Evolutionary conservation across 2,113 vertebrate genomes (phyloP).

Genomic region (Lasiurus borealis): DNA sequence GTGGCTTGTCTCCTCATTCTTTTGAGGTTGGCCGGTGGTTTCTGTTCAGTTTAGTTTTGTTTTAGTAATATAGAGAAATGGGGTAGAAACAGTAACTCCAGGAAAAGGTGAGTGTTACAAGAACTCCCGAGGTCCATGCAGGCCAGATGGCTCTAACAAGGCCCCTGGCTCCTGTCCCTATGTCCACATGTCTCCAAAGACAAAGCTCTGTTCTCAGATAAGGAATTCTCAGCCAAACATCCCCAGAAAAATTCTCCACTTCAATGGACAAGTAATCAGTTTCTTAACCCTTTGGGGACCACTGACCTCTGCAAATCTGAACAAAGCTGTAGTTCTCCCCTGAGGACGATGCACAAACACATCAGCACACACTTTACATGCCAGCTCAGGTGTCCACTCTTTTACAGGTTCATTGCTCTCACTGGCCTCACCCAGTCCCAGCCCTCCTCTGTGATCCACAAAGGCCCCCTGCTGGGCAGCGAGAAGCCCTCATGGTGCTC

Average conservation of each 20-base stretch:
- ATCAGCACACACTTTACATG: not conserved
- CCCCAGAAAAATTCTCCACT: conserved; percentile 15
- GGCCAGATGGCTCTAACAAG: not conserved
- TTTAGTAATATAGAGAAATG: conserved; percentile 12
- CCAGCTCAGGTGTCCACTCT: not conserved
- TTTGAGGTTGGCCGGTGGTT: conserved; percentile 21
- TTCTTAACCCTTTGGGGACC: not conserved
- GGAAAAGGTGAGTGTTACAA: not conserved
- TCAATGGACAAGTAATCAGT: not conserved
- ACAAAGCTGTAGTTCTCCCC: not conserved
- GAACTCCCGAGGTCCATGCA: not conserved
- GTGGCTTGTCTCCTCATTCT: not conserved
- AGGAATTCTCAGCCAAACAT: not conserved
- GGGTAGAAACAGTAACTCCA: not conserved
- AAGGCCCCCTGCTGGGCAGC: too few species aligned
- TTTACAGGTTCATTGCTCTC: not conserved
- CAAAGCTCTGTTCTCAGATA: not conserved
- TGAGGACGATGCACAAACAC: not conserved
- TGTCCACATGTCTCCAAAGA: conserved; percentile 2
- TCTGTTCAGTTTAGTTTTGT: conserved; percentile 7
- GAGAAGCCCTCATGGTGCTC: not conserved
- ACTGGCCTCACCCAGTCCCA: not conserved
- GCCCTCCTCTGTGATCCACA: too few species aligned
- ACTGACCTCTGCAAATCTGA: conserved; percentile 24
- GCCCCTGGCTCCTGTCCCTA: not conserved